phyloP scores from a whole-genome alignment of 2,113 vertebrate genomes.

The Melanostigma gelatinosum region DNA sequence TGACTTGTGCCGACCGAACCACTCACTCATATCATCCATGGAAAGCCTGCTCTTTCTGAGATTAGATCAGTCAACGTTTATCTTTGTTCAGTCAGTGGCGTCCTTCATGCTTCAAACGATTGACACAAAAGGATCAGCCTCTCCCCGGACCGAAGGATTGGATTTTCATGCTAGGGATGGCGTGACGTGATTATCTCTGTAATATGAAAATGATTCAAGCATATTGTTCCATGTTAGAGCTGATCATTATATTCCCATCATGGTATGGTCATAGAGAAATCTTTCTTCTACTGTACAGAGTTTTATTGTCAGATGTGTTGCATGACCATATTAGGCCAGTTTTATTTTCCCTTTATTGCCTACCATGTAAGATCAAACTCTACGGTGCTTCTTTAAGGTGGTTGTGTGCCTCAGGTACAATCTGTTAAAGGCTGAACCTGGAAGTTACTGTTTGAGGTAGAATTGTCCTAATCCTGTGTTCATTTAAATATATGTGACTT shows the following conservation, averaged over 20 bases:
- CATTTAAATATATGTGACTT: not conserved
- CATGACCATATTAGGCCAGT: not conserved
- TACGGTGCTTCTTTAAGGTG: not conserved
- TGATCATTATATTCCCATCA: conserved; percentile 9
- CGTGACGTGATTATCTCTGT: conserved; percentile 18
- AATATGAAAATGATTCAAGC: conserved; percentile 18
- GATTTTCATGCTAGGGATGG: conserved; percentile 21
- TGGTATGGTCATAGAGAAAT: not conserved
- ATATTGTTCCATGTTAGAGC: conserved; percentile 17
- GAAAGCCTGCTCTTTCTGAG: conserved; percentile 31
- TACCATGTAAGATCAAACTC: not conserved
- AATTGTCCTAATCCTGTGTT: not conserved
- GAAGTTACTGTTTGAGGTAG: not conserved
- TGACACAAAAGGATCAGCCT: conserved; percentile 27
- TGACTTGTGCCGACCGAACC: conserved; percentile 13
- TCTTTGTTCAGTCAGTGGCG: conserved; percentile 32
- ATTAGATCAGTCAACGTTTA: conserved; percentile 56
- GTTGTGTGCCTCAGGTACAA: not conserved
- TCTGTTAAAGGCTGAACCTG: not conserved
- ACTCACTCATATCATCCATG: conserved; percentile 33
- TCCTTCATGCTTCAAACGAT: conserved; percentile 34
- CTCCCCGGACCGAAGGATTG: conserved; percentile 37
- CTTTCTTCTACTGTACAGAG: not conserved
- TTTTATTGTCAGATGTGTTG: not conserved
- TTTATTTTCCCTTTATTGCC: not conserved